Conservation (phyloP, 2,888 invertebrate species). For the Toxonevra muliebris region DNA sequence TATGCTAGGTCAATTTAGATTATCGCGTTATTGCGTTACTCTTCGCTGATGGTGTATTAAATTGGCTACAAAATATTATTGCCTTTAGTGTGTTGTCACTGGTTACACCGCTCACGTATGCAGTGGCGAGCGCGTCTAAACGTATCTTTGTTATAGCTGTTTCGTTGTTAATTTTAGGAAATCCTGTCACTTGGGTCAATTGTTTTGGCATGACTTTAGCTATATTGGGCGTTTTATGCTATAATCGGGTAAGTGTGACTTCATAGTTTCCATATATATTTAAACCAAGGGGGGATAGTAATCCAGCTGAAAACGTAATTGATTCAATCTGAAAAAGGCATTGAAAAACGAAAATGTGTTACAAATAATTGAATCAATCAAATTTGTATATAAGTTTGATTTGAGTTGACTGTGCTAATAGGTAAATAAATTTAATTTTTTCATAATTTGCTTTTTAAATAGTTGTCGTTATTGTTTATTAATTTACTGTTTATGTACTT, state of each 20-base stretch:
- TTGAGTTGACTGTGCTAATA: too few species aligned
- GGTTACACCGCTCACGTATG: constrained; percentile 94
- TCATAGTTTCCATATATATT: not conserved
- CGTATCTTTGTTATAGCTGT: constrained; percentile 90
- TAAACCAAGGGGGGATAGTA: not conserved
- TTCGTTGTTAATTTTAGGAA: constrained; percentile 85
- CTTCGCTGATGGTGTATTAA: constrained; percentile 83
- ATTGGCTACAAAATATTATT: constrained; percentile 94
- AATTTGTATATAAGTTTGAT: not conserved
- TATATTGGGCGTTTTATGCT: constrained; percentile 86
- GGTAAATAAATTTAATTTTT: too few species aligned
- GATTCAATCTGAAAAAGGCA: not conserved
- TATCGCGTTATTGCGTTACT: constrained; percentile 71
- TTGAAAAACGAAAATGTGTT: too few species aligned
- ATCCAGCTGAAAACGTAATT: not conserved
- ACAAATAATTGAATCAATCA: too few species aligned
- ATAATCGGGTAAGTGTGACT: constrained; percentile 76
- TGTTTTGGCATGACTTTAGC: constrained; percentile 91
- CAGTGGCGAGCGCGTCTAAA: constrained; percentile 95
- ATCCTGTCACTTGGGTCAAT: constrained; percentile 90
- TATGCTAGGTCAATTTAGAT: constrained; percentile 66
- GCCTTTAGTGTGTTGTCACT: constrained; percentile 92
- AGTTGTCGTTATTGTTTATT: too few species aligned
- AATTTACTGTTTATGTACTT: too few species aligned
- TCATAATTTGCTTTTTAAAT: too few species aligned